phyloP scores from a whole-genome alignment of 2,113 vertebrate genomes.

The Sorex fumeus region DNA sequence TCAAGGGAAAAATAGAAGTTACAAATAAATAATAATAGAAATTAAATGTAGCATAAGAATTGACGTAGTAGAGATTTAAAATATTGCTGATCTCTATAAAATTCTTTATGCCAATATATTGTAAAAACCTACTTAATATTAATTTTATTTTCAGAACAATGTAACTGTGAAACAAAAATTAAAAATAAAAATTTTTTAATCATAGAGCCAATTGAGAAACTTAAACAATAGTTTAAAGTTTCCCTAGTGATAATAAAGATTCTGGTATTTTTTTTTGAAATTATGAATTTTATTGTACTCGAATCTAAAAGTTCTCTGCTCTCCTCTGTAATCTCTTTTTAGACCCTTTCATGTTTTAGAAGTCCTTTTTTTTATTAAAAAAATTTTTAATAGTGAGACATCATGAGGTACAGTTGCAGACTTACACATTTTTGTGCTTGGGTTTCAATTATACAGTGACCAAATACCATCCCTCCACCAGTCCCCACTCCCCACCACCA shows the following conservation, averaged over 20 bases:
- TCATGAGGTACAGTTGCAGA: no score
- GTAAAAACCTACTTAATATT: background rate
- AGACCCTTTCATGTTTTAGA: no score
- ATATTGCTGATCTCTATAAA: background rate
- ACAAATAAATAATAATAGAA: background rate
- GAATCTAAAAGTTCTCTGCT: no score
- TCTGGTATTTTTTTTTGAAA: no score
- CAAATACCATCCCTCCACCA: no score
- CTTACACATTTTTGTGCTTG: no score
- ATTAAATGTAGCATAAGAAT: background rate
- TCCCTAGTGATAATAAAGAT: background rate
- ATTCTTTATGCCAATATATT: slow-evolving; percentile 2
- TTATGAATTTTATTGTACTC: no score
- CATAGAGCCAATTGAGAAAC: background rate
- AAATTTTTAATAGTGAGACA: no score
- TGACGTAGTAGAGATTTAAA: background rate
- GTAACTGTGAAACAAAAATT: background rate
- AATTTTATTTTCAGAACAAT: slow-evolving; percentile 9
- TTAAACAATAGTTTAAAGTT: slow-evolving; percentile 26
- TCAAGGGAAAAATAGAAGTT: background rate
- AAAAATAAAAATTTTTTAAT: background rate
- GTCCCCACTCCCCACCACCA: no score
- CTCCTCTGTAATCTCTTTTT: no score
- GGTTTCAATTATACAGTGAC: no score
- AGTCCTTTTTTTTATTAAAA: no score